Evolutionary conservation across 2,797 vertebrate species (phyloP).

Genomic region (Myripristis jacobus): DNA sequence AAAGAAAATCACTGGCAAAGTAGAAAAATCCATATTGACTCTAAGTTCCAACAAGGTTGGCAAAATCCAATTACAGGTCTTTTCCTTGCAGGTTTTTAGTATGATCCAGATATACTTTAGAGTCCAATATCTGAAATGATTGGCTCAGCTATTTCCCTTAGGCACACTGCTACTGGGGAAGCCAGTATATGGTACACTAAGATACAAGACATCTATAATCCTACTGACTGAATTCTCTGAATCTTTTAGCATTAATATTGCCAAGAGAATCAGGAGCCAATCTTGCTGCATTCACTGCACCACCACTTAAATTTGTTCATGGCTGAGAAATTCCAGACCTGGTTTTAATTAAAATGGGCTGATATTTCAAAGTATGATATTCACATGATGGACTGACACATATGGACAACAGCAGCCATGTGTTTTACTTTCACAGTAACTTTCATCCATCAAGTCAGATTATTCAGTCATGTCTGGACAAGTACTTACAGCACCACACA

Average conservation of each 20-base stretch:
- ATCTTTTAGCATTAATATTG: background rate
- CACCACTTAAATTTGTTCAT: background rate
- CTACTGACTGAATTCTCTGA: too few species aligned
- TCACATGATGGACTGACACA: slow-evolving; percentile 5
- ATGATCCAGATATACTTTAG: background rate
- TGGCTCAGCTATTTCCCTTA: background rate
- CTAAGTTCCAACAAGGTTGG: too few species aligned
- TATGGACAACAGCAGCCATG: slow-evolving; percentile 16
- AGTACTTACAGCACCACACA: slow-evolving; percentile 84
- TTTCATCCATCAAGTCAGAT: slow-evolving; percentile 60
- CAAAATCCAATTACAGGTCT: background rate
- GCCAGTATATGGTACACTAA: background rate
- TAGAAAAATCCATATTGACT: background rate
- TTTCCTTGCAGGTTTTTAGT: background rate
- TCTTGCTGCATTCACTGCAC: background rate
- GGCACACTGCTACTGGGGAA: background rate
- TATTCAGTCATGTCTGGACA: slow-evolving; percentile 64
- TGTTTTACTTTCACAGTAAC: slow-evolving; percentile 35
- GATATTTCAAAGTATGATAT: background rate
- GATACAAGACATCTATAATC: background rate
- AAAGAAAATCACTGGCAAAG: background rate
- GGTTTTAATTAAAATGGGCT: background rate
- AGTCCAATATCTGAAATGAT: background rate
- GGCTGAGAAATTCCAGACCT: slow-evolving; percentile 28
- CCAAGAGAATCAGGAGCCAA: background rate